Evolutionary conservation across 2,888 invertebrate genomes (phyloP), one percentile per base, ranked within the genome.

Genomic region (Amphipoea lucens): DNA sequence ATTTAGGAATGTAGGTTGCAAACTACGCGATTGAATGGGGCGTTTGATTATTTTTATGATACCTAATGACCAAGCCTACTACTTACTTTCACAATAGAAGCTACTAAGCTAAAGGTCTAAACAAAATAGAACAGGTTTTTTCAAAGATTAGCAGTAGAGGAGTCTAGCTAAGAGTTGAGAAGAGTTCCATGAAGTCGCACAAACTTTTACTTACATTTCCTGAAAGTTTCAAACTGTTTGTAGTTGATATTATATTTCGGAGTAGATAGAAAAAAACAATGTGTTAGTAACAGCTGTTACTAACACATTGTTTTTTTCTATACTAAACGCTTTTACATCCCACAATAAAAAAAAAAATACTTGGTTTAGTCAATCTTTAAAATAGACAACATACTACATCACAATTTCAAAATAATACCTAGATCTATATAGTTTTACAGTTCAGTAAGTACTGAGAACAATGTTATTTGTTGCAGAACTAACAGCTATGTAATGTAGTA

Each of bases 401-500:
- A 66, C 57, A 63, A 69, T 67, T 77, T 82, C 51, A 40, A 79
- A 80, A 71, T 83, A 79, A 74, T 51, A 85, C 29, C 29, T 71
- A 63, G 9, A 60, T 78, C 40, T 73, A 72, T 57, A 48, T 81
- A 78, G 79, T 80, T 86, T 78, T 80, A 82, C 70, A 84, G 81
- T 87, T 85, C 78, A 84, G 74, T 84, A 83, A 83, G 75, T 82
- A 85, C 80, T 80, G 88, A 90, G 86, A 89, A 91, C 91, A 90
- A 90, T 91, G 92, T 84, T 89, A 89, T 89, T 89, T 89, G 89
- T 92, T 93, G 92, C 92, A 91, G 92, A 90, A 90, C 87, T 88
- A 93, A 92, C 91, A 90, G 89, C 93, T 92, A 90, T 92, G 93
- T 94, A 94, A 94, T 94, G 93, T 93, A 93, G 94, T 93, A 92